These are phyloP conservation scores for Cryptosula pallasiana DNA, from an alignment of 2,888 invertebrate genomes.

Conservation along the genomic window DNA sequence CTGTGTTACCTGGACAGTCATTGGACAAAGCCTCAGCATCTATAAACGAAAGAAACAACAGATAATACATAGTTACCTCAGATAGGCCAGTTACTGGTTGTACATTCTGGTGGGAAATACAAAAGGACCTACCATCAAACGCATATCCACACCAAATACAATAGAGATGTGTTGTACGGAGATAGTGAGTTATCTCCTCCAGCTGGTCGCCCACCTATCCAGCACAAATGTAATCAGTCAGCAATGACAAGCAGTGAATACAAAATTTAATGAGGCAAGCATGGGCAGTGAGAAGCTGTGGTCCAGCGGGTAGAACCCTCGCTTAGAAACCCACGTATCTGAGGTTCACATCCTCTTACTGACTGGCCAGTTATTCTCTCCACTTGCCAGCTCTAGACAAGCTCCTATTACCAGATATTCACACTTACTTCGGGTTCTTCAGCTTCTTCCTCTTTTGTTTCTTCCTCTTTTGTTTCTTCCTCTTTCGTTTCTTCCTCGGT, in stretches of 20 bases:
- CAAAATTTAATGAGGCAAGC: no score
- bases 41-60: conserved; percentile 30
- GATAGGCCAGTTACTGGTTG: no score
- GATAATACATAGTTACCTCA: not conserved
- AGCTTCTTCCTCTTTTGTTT: conserved; percentile 27
- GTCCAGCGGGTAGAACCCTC: no score
- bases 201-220: conserved; percentile 60
- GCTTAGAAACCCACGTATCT: no score
- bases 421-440: conserved; percentile 33
- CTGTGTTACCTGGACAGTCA: conserved; percentile 45
- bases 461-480: conserved; percentile 29
- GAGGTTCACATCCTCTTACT: no score
- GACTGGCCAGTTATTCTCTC: no score
- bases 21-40: conserved; percentile 38
- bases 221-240: no score
- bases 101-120: no score
- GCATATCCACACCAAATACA: conserved; percentile 75
- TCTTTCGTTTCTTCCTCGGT: not conserved
- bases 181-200: conserved; percentile 62
- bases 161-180: conserved; percentile 67
- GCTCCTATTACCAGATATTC: conserved; percentile 25
- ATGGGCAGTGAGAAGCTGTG: no score
- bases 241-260: no score
- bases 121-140: conserved; percentile 58
- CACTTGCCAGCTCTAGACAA: not conserved